Evolutionary conservation across 1,140 invertebrate species (phyloP), one percentile per base, ranked within the genome.

Genomic region (Aphaenogaster floridana): DNA sequence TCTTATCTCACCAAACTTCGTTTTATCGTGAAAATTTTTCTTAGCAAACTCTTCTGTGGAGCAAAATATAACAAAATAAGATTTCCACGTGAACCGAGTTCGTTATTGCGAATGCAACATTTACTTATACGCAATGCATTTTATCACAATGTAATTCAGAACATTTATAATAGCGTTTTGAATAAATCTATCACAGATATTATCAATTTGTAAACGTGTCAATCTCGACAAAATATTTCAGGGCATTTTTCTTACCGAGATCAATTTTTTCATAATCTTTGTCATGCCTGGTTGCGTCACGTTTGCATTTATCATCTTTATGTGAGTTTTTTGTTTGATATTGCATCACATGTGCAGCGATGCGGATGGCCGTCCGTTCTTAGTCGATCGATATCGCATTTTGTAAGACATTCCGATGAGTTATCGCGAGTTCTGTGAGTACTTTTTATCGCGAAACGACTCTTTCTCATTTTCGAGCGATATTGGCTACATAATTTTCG

Each of bases 331-430:
- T 83, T 59, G 0, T 83, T 72, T 57, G 15, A 81, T 45, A 45
- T 72, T 63, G 52, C 66, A 57, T 80, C 21, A 64, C 17, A 54
- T 11, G n/a, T 5, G 21, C 63, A 59, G 4, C 17, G 48, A 42
- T 54, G 21, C 11, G 50, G 3, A 52, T 15, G 13, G 0, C 7
- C 13, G 34, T 11, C 15, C 15, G n/a, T 28, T 17, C 21, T 45
- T 42, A 72, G 5, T 72, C 68, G 52, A 72, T 59, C 52, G 52
- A 50, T 74, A 61, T 83, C 42, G 52, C 52, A 42, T 74, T 61
- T 61, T 21, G 54, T 15, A 28, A 69, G n/a, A 48, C 11, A n/a
- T 39, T 57, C 9, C 36, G 8, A 6, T 15, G 42, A 39, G 15
- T 76, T 59, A 61, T 39, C 54, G 34, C 8, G 15, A 39, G 9